Conservation (phyloP, 2,888 invertebrate genomes). For the Protodeltote pygarga region DNA sequence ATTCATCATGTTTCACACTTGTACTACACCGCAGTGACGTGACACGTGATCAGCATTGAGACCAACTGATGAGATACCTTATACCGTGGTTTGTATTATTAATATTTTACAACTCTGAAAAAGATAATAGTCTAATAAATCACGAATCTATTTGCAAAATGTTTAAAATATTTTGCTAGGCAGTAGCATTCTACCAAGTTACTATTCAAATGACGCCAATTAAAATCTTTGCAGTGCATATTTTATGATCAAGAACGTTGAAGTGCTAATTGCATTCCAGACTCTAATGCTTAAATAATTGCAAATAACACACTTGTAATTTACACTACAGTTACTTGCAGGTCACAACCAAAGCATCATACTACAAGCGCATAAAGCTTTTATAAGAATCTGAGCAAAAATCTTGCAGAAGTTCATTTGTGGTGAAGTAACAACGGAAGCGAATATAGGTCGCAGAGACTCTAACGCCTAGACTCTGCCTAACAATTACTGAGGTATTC, state of each 20-base stretch:
- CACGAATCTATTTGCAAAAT: not conserved
- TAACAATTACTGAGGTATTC: conserved; percentile 15
- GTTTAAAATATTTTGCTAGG: not conserved
- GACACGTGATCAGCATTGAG: conserved; percentile 22
- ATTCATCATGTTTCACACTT: conserved; percentile 21
- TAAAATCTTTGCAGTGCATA: not conserved
- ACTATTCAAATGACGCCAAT: not conserved
- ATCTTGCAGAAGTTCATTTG: not conserved
- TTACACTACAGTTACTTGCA: not conserved
- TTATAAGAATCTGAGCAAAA: not conserved
- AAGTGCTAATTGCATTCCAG: conserved; percentile 2
- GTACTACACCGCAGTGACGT: conserved; percentile 3
- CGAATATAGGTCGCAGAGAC: conserved; percentile 1
- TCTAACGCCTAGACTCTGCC: conserved; percentile 13
- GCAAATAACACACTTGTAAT: not conserved
- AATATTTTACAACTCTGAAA: conserved; percentile 1
- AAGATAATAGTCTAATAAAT: not conserved
- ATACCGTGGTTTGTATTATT: conserved; percentile 1
- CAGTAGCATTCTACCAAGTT: not conserved
- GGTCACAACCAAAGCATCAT: not conserved
- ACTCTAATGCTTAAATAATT: not conserved
- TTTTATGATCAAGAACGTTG: not conserved
- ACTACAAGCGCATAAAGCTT: not conserved
- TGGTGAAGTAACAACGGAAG: conserved; percentile 12
- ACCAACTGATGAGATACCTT: not conserved